A percentile compares a stretch with the other conserved stretches of the same genome.
phyloP scores from a whole-genome alignment of 2,797 vertebrate species.

The Chanos chanos region DNA sequence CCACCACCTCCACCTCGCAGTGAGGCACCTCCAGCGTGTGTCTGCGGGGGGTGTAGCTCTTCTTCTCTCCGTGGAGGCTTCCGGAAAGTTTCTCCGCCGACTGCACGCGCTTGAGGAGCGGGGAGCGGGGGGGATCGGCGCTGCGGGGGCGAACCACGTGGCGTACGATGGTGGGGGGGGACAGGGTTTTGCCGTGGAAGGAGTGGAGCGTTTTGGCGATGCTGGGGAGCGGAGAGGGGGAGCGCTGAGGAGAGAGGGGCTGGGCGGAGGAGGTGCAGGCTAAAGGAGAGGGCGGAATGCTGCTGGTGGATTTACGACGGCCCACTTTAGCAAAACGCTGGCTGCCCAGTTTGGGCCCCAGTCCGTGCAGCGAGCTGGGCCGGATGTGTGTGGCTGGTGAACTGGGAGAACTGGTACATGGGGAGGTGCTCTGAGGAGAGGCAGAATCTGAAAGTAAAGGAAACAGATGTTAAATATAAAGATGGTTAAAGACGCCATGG shows the following conservation, averaged over 20 bases:
- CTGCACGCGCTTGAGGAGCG: slow-evolving; percentile 89
- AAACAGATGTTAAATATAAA: too few relatives aligned
- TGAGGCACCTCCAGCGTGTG: slow-evolving; percentile 70
- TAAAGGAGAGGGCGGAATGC: slow-evolving; percentile 92
- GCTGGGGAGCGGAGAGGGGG: slow-evolving; percentile 79
- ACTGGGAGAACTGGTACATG: slow-evolving; percentile 88
- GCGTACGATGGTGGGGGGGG: slow-evolving; percentile 81
- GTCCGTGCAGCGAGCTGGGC: slow-evolving; percentile 90
- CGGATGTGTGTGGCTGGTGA: slow-evolving; percentile 88
- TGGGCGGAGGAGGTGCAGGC: slow-evolving; percentile 84
- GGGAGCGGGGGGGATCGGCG: slow-evolving; percentile 75
- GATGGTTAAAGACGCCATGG: too few relatives aligned
- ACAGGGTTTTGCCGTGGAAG: slow-evolving; percentile 83
- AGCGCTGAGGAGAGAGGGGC: slow-evolving; percentile 84
- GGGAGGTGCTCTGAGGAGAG: slow-evolving; percentile 87
- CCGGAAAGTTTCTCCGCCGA: slow-evolving; percentile 86
- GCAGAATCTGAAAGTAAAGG: slow-evolving; percentile 67
- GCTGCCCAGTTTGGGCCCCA: slow-evolving; percentile 84
- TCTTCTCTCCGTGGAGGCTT: slow-evolving; percentile 76
- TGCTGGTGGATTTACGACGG: slow-evolving; percentile 95
- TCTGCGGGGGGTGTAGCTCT: slow-evolving; percentile 60
- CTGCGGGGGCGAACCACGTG: slow-evolving; percentile 80
- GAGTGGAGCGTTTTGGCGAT: slow-evolving; percentile 76
- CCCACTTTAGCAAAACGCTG: slow-evolving; percentile 85
- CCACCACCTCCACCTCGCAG: slow-evolving; percentile 60